Percentiles rank a stretch among this genome's conserved stretches.
Conservation (phyloP, 2,888 invertebrate species). For the Dexiosoma caninum region DNA sequence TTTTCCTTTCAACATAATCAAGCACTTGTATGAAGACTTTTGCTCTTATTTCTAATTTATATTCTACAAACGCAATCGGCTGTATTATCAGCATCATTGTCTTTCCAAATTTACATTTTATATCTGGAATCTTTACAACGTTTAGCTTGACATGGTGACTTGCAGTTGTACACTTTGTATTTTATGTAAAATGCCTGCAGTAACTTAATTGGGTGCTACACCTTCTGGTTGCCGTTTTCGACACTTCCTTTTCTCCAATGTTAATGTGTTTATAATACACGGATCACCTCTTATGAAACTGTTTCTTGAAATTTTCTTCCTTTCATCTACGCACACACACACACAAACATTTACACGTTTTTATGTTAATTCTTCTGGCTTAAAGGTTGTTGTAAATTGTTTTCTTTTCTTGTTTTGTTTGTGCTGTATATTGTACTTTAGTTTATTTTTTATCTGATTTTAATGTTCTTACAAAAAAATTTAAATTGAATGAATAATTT, state of each 20-base stretch:
- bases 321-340: too few relatives aligned
- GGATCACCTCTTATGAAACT: neutral
- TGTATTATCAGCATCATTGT: constrained; percentile 1
- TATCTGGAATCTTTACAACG: neutral
- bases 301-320: constrained; percentile 28
- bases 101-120: neutral
- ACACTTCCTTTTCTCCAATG: neutral
- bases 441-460: neutral
- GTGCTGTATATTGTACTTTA: too few relatives aligned
- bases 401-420: neutral
- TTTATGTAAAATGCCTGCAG: neutral
- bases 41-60: constrained; percentile 8
- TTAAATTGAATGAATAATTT: too few relatives aligned
- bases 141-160: neutral
- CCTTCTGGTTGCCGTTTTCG: neutral
- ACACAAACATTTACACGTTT: too few relatives aligned
- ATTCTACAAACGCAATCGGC: constrained; percentile 26
- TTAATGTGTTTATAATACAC: neutral
- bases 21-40: neutral
- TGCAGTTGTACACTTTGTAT: neutral
- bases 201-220: neutral
- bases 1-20: neutral
- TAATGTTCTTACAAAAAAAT: too few relatives aligned
- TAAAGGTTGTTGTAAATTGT: neutral
- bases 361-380: neutral